A percentile compares a stretch with the other conserved stretches of the same genome.
phyloP scores from a whole-genome alignment of 2,797 vertebrate species.

The Manis pentadactyla region DNA sequence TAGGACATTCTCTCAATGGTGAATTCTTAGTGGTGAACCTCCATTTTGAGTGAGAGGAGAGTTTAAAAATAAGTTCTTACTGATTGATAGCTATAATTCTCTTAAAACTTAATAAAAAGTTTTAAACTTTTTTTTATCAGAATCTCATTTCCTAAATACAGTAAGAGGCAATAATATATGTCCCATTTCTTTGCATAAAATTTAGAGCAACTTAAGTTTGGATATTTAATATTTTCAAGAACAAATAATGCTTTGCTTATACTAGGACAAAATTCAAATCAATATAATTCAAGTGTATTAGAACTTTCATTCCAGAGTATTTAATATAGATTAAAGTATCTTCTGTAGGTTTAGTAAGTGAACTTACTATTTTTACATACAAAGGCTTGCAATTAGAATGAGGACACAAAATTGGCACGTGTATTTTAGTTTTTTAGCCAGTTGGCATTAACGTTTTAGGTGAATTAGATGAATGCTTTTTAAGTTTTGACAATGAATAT shows the following conservation, averaged over 20 bases:
- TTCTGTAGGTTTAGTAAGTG: neutral
- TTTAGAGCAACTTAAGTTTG: neutral
- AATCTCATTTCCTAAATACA: neutral
- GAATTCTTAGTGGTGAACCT: constrained; percentile 5
- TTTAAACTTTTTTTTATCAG: neutral
- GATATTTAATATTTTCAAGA: neutral
- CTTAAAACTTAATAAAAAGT: neutral
- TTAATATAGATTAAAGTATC: neutral
- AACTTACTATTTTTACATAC: neutral
- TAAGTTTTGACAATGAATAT: neutral
- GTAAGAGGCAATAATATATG: neutral
- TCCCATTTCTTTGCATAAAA: neutral
- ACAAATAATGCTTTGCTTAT: neutral
- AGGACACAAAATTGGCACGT: neutral
- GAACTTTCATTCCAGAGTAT: neutral
- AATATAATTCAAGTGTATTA: neutral
- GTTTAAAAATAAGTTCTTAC: neutral
- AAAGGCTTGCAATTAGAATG: neutral
- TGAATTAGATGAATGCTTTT: neutral
- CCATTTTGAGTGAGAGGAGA: neutral
- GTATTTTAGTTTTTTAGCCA: neutral
- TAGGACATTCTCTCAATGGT: constrained; percentile 2
- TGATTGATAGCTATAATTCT: neutral
- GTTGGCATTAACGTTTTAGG: neutral
- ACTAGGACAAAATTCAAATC: neutral